phyloP scores from a whole-genome alignment of 2,888 invertebrate genomes.

The Drosophila macrospina region DNA sequence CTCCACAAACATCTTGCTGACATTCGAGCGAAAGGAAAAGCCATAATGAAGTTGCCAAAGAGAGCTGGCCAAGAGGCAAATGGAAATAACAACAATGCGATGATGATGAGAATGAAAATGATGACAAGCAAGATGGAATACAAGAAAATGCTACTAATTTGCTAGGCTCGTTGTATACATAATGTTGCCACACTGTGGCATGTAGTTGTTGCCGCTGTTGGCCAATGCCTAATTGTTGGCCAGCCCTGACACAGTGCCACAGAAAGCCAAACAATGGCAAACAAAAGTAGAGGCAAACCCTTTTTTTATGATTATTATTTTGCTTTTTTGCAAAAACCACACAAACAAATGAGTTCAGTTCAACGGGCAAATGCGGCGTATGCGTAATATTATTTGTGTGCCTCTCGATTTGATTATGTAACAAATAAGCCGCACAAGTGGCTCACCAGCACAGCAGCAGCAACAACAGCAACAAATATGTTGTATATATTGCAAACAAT shows the following conservation, averaged over 20 bases:
- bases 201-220: slow-evolving; percentile 33
- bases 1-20: slow-evolving; percentile 20
- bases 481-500: slow-evolving; percentile 44
- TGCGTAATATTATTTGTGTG: slow-evolving; percentile 75
- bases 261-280: slow-evolving; percentile 47
- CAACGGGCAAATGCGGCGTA: slow-evolving; percentile 61
- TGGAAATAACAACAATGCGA: slow-evolving; percentile 58
- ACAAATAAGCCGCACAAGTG: slow-evolving; percentile 75
- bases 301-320: no score
- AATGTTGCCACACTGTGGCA: slow-evolving; percentile 20
- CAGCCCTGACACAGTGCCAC: slow-evolving; percentile 79
- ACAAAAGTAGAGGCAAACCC: slow-evolving; percentile 52
- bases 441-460: slow-evolving; percentile 46
- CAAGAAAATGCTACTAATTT: slow-evolving; percentile 62
- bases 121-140: slow-evolving; percentile 42
- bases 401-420: slow-evolving; percentile 75
- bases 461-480: slow-evolving; percentile 21
- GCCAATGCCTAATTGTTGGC: slow-evolving; percentile 70
- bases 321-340: slow-evolving; percentile 32
- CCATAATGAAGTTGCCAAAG: slow-evolving; percentile 72
- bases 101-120: slow-evolving; percentile 50
- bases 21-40: slow-evolving; percentile 21
- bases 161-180: slow-evolving; percentile 62
- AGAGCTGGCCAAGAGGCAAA: slow-evolving; percentile 50
- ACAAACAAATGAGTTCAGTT: slow-evolving; percentile 67